Conservation (phyloP, 2,888 invertebrate species). For the Eupeodes latifasciatus region DNA sequence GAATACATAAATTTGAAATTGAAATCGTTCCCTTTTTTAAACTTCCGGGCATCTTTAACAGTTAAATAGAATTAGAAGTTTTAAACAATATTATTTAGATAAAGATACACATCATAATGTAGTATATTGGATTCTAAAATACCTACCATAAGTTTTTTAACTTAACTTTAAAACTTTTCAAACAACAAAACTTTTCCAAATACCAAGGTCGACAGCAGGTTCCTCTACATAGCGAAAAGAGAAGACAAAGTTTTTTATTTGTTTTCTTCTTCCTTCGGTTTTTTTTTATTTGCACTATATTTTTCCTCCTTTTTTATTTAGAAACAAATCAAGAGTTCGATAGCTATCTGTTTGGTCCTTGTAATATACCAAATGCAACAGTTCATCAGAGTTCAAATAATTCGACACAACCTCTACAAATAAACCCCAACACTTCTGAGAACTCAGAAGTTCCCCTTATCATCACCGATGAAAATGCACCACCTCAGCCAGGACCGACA, state of each 20-base stretch:
- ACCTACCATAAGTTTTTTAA: no score
- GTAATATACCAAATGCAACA: slow-evolving; percentile 76
- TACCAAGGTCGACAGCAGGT: no score
- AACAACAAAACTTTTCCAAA: no score
- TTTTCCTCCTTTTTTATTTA: slow-evolving; percentile 77
- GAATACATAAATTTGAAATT: background rate
- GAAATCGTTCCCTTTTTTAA: background rate
- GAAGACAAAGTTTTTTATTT: background rate
- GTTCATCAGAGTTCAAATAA: slow-evolving; percentile 52
- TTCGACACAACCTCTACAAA: slow-evolving; percentile 78
- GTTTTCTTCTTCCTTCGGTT: background rate
- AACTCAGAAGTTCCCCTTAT: slow-evolving; percentile 85
- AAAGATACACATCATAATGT: no score
- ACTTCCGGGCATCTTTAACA: background rate
- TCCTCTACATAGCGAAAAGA: no score
- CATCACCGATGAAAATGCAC: slow-evolving; percentile 86
- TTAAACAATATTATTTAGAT: no score
- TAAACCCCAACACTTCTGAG: slow-evolving; percentile 83
- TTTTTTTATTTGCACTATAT: background rate
- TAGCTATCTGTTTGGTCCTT: slow-evolving; percentile 87
- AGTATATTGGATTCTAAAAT: no score
- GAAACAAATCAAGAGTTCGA: slow-evolving; percentile 91
- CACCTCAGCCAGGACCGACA: slow-evolving; percentile 87
- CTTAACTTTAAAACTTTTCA: no score
- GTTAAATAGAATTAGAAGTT: background rate